Percentiles rank a stretch among this genome's conserved stretches.
Evolutionary conservation across 1,140 invertebrate species (phyloP).

Genomic region (Drosophila grimshawi): DNA sequence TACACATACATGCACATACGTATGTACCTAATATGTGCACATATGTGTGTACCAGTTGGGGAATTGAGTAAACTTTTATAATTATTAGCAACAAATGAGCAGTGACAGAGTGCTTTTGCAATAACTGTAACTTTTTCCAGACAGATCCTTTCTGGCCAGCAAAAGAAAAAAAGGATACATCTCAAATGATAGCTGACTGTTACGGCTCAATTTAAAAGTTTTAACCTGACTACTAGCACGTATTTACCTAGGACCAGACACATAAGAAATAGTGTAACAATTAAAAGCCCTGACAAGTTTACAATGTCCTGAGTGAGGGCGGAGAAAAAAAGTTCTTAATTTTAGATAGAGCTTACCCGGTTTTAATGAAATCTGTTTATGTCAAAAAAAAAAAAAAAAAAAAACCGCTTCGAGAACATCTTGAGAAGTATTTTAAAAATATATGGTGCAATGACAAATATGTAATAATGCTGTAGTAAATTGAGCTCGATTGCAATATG

Average conservation of each 20-base stretch:
- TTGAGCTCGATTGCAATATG: too few species aligned
- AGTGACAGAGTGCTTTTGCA: slow-evolving; percentile 77
- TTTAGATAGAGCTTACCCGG: slow-evolving; percentile 25
- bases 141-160: slow-evolving; percentile 20
- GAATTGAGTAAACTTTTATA: slow-evolving; percentile 76
- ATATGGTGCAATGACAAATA: too few species aligned
- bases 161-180: slow-evolving; percentile 38
- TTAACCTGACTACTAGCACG: slow-evolving; percentile 64
- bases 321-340: slow-evolving; percentile 53
- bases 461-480: too few species aligned
- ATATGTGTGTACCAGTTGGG: slow-evolving; percentile 47
- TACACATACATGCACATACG: slow-evolving; percentile 21
- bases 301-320: slow-evolving; percentile 22
- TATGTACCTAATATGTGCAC: slow-evolving; percentile 28
- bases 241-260: slow-evolving; percentile 16
- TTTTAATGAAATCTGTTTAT: slow-evolving; percentile 11
- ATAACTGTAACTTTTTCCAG: slow-evolving; percentile 61
- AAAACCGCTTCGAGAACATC: too few species aligned
- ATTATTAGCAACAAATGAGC: slow-evolving; percentile 83
- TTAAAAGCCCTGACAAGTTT: slow-evolving; percentile 54
- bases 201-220: slow-evolving; percentile 75
- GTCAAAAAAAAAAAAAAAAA: too few species aligned
- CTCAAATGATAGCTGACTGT: slow-evolving; percentile 71
- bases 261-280: slow-evolving; percentile 65
- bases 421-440: too few species aligned